phyloP scores from a whole-genome alignment of 23 tunicate species.

The Ascidia mentula region DNA sequence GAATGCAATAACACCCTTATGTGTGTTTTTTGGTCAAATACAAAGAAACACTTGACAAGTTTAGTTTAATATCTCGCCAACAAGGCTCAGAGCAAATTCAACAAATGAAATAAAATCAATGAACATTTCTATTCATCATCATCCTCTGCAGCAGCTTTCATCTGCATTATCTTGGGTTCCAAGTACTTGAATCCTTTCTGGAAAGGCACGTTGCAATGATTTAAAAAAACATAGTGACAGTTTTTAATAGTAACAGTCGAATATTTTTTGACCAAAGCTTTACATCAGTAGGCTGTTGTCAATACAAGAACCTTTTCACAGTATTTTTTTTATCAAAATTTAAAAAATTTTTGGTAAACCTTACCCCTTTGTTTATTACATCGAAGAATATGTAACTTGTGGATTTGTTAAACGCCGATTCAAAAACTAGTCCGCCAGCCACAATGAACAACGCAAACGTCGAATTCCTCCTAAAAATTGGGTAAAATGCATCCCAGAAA shows the following conservation, averaged over 20 bases:
- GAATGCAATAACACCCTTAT: too few species aligned
- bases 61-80: too few species aligned
- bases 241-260: neutral
- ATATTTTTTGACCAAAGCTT: neutral
- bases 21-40: too few species aligned
- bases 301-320: too few species aligned
- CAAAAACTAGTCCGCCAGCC: slow-evolving; percentile 54
- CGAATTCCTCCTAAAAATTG: slow-evolving; percentile 60
- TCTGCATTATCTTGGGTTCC: slow-evolving; percentile 50
- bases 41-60: too few species aligned
- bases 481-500: slow-evolving; percentile 40
- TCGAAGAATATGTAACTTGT: slow-evolving; percentile 43
- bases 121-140: slow-evolving; percentile 10
- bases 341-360: too few species aligned
- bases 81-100: neutral
- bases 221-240: neutral
- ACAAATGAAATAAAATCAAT: neutral
- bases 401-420: slow-evolving; percentile 30
- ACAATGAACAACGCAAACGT: slow-evolving; percentile 36
- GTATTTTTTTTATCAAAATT: too few species aligned
- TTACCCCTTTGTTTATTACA: slow-evolving; percentile 65
- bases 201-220: neutral
- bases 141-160: slow-evolving; percentile 58
- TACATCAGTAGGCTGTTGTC: neutral
- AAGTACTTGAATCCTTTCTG: slow-evolving; percentile 50